A percentile compares a stretch with the other conserved stretches of the same genome.
Evolutionary conservation across 2,888 invertebrate species (phyloP).

Genomic region (Nineta flava): DNA sequence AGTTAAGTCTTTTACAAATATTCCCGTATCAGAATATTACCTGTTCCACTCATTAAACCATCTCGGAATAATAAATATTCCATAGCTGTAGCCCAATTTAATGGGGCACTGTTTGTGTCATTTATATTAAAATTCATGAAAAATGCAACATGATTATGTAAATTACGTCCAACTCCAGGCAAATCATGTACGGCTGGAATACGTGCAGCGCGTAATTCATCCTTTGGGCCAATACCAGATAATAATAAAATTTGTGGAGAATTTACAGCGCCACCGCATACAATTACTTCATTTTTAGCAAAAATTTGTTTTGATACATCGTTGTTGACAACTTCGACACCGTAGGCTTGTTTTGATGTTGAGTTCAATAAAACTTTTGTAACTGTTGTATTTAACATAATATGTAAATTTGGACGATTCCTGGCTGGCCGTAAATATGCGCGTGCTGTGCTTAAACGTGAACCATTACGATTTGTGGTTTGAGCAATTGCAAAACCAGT

Average conservation of each 20-base stretch:
- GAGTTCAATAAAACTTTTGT: slow-evolving; percentile 56
- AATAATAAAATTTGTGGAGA: slow-evolving; percentile 84
- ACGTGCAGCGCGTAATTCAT: slow-evolving; percentile 42
- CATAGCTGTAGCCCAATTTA: slow-evolving; percentile 89
- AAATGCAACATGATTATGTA: slow-evolving; percentile 74
- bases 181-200: slow-evolving; percentile 54
- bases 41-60: slow-evolving; percentile 80
- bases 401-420: slow-evolving; percentile 60
- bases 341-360: slow-evolving; percentile 55
- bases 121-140: slow-evolving; percentile 66
- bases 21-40: slow-evolving; percentile 22
- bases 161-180: slow-evolving; percentile 69
- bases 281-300: slow-evolving; percentile 51
- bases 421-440: slow-evolving; percentile 70
- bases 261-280: slow-evolving; percentile 67
- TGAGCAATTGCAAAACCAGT: slow-evolving; percentile 80
- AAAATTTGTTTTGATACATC: slow-evolving; percentile 40
- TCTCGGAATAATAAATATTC: slow-evolving; percentile 77
- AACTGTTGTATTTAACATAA: slow-evolving; percentile 69
- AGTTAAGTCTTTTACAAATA: background rate
- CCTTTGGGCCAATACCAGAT: slow-evolving; percentile 72
- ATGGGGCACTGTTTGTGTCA: slow-evolving; percentile 66
- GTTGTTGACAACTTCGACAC: slow-evolving; percentile 52
- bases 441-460: slow-evolving; percentile 63
- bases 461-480: slow-evolving; percentile 73